phyloP scores from a whole-genome alignment of 1,140 invertebrate species.

The Penaeus vannamei region DNA sequence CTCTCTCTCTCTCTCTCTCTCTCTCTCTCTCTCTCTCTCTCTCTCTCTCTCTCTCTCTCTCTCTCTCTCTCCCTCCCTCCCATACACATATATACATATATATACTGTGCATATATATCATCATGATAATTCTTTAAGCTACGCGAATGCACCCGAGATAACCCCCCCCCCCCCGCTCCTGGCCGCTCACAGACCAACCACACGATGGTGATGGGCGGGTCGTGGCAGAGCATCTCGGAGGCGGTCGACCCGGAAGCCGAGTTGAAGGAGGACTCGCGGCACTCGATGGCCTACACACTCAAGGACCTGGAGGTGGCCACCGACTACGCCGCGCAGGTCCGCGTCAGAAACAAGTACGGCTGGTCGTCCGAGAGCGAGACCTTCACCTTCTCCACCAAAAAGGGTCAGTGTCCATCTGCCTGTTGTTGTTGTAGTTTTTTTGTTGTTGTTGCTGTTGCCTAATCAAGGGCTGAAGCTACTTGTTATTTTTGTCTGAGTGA shows the following conservation, averaged over 20 bases:
- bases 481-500: too few species aligned
- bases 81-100: too few species aligned
- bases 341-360: constrained; percentile 67
- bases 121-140: neutral
- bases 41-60: neutral
- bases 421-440: neutral
- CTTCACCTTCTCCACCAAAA: constrained; percentile 67
- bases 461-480: too few species aligned
- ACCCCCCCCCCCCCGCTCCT: neutral
- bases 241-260: constrained; percentile 22
- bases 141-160: neutral
- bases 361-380: constrained; percentile 66
- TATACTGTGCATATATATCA: neutral
- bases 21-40: neutral
- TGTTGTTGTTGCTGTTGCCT: too few species aligned
- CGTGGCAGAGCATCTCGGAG: constrained; percentile 58
- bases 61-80: too few species aligned
- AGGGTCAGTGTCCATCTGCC: neutral
- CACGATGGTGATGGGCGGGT: constrained; percentile 51
- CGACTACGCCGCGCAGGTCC: constrained; percentile 66
- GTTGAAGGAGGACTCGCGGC: constrained; percentile 13
- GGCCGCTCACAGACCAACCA: constrained; percentile 49
- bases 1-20: too few species aligned
- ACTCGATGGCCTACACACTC: constrained; percentile 59
- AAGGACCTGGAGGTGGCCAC: constrained; percentile 63